Percentiles rank a stretch among this genome's conserved stretches.
Evolutionary conservation across 2,888 invertebrate species (phyloP).

Genomic region (Lampropteryx suffumata): DNA sequence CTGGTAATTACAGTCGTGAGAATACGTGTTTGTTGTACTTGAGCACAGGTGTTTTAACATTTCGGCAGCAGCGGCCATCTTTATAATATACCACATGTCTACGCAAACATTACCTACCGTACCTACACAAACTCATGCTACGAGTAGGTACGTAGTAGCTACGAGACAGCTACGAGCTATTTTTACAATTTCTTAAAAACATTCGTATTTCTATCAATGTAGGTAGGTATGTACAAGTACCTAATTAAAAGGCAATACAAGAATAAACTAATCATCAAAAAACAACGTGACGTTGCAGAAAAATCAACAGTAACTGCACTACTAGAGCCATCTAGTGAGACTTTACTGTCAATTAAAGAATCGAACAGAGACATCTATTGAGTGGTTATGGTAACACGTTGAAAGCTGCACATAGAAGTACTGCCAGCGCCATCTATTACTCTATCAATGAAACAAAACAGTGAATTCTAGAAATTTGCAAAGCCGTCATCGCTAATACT

Average conservation of each 20-base stretch:
- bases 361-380: constrained; percentile 20
- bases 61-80: too few relatives aligned
- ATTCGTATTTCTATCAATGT: too few relatives aligned
- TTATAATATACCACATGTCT: too few relatives aligned
- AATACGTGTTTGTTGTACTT: too few relatives aligned
- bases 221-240: too few relatives aligned
- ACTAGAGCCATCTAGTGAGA: constrained; percentile 23
- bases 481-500: too few relatives aligned
- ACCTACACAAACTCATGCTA: too few relatives aligned
- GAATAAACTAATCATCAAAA: too few relatives aligned
- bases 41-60: too few relatives aligned
- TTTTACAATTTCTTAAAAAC: neutral
- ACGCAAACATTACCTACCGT: too few relatives aligned
- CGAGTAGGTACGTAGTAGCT: neutral
- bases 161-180: constrained; percentile 3
- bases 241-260: too few relatives aligned
- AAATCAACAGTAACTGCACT: neutral
- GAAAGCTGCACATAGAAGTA: neutral
- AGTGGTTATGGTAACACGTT: constrained; percentile 9
- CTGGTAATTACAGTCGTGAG: too few relatives aligned
- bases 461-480: neutral
- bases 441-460: neutral
- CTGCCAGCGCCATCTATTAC: constrained; percentile 22
- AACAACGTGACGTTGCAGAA: neutral
- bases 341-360: neutral